Percentiles rank a stretch among this genome's conserved stretches.
phyloP scores from a whole-genome alignment of 2,113 vertebrate genomes.

The Sarotherodon lohbergeri region DNA sequence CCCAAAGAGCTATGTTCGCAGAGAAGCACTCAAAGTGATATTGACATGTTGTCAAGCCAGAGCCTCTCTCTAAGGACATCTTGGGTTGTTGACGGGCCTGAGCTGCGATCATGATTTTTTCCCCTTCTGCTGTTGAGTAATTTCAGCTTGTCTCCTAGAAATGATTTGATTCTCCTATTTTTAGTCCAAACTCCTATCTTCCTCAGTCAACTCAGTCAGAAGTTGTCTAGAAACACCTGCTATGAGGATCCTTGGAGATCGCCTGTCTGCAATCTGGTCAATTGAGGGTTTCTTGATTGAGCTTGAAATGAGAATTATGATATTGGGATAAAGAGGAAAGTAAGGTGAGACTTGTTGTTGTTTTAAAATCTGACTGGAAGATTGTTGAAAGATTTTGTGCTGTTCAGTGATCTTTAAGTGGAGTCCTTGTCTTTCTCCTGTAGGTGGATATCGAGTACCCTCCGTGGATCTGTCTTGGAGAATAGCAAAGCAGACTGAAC shows the following conservation, averaged over 20 bases:
- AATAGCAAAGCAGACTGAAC: neutral
- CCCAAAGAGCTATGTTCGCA: conserved; percentile 68
- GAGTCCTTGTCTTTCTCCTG: neutral
- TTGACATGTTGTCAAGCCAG: conserved; percentile 79
- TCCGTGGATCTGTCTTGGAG: neutral
- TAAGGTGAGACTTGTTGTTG: conserved; percentile 21
- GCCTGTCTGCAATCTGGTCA: conserved; percentile 43
- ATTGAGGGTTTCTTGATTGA: conserved; percentile 42
- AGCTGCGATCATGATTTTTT: conserved; percentile 66
- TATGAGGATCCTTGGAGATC: conserved; percentile 61
- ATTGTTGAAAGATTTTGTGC: neutral
- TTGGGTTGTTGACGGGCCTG: conserved; percentile 70
- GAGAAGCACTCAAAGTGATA: conserved; percentile 74
- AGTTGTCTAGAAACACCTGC: conserved; percentile 70
- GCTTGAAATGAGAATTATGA: conserved; percentile 26
- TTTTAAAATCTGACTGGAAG: conserved; percentile 26
- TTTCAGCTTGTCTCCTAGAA: conserved; percentile 69
- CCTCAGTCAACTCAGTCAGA: conserved; percentile 65
- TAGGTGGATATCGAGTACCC: neutral
- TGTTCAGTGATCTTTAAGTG: conserved; percentile 1
- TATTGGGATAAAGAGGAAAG: conserved; percentile 7
- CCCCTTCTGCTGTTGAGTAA: conserved; percentile 65
- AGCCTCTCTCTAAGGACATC: conserved; percentile 70
- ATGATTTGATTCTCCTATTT: conserved; percentile 72
- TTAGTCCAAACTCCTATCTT: conserved; percentile 65